A percentile compares a stretch with the other conserved stretches of the same genome.
Evolutionary conservation across 2,888 invertebrate genomes (phyloP).

Genomic region (Thereva unica): DNA sequence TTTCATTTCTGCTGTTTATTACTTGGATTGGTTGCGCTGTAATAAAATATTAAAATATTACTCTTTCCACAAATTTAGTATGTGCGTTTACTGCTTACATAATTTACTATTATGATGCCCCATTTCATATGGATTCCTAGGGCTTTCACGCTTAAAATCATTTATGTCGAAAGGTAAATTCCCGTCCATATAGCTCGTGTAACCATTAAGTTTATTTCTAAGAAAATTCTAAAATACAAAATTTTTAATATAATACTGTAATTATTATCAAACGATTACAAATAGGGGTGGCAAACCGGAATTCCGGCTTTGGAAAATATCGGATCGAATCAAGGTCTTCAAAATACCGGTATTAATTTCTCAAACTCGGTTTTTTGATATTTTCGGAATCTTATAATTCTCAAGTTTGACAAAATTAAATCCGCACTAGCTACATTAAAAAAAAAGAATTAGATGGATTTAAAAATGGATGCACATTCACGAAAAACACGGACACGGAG

Average conservation of each 20-base stretch:
- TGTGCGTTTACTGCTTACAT: slow-evolving; percentile 31
- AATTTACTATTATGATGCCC: slow-evolving; percentile 15
- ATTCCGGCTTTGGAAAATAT: no score
- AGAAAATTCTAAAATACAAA: slow-evolving; percentile 49
- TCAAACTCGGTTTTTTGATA: no score
- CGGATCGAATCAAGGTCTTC: no score
- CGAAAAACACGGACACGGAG: no score
- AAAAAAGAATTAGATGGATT: no score
- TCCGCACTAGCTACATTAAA: no score
- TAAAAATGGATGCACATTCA: no score
- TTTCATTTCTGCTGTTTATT: slow-evolving; percentile 62
- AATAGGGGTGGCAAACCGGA: no score
- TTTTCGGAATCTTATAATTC: no score
- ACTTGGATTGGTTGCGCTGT: slow-evolving; percentile 63
- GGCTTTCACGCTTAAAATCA: slow-evolving; percentile 54
- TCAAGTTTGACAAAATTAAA: no score
- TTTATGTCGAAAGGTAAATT: slow-evolving; percentile 65
- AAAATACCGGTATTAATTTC: no score
- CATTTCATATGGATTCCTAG: slow-evolving; percentile 34
- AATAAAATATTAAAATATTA: slow-evolving; percentile 28
- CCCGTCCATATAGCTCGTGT: slow-evolving; percentile 68
- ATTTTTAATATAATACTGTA: background rate
- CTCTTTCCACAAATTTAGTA: background rate
- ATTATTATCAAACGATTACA: background rate
- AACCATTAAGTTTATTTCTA: slow-evolving; percentile 60